phyloP scores from a whole-genome alignment of 2,113 vertebrate genomes.

The Manacus vitellinus region DNA sequence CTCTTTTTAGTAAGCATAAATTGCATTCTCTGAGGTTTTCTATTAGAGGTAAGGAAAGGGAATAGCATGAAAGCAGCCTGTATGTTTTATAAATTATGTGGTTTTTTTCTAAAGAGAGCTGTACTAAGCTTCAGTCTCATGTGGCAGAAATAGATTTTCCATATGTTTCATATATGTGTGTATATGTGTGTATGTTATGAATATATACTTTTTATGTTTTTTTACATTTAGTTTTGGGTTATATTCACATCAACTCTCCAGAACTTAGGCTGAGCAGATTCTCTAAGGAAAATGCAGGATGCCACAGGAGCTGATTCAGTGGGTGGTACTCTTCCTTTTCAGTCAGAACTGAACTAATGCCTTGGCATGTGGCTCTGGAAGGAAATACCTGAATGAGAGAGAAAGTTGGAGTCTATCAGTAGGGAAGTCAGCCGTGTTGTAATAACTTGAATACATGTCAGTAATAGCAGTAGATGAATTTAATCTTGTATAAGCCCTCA shows the following conservation, averaged over 20 bases:
- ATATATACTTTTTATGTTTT: neutral
- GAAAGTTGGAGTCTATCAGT: neutral
- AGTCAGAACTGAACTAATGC: neutral
- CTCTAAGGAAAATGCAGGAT: neutral
- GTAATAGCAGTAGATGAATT: neutral
- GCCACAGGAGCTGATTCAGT: neutral
- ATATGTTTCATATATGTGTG: neutral
- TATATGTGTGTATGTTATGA: neutral
- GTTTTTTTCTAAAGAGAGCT: neutral
- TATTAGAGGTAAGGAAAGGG: neutral
- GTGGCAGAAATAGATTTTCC: slow-evolving; percentile 13
- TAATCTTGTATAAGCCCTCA: neutral
- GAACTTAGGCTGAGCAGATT: neutral
- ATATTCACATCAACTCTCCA: neutral
- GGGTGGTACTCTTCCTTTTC: neutral
- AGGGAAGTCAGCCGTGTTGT: neutral
- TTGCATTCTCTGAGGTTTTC: slow-evolving; percentile 15
- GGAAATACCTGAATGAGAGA: neutral
- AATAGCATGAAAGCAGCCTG: neutral
- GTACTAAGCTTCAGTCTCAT: neutral
- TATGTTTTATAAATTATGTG: slow-evolving; percentile 35
- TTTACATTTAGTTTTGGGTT: neutral
- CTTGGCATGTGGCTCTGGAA: neutral
- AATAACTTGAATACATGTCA: neutral
- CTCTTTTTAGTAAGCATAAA: neutral